Percentiles rank a stretch among this genome's conserved stretches.
Conservation (phyloP, 2,797 vertebrate genomes). For the Tamandua tetradactyla region DNA sequence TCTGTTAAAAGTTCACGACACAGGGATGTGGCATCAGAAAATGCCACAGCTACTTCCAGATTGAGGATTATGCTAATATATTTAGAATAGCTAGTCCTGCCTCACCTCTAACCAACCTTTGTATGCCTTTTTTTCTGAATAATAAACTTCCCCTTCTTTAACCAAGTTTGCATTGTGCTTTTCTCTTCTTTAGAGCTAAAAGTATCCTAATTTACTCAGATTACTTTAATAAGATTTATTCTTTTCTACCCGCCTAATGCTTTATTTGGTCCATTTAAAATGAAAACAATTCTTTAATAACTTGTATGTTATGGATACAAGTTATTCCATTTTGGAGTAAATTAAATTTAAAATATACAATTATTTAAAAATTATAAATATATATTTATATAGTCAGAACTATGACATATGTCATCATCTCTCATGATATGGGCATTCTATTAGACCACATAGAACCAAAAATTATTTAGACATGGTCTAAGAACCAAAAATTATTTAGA, state of each 20-base stretch:
- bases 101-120: neutral
- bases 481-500: neutral
- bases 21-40: neutral
- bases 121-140: neutral
- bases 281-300: neutral
- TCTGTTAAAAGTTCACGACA: no score
- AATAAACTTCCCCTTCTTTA: neutral
- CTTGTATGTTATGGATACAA: neutral
- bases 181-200: neutral
- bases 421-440: neutral
- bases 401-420: neutral
- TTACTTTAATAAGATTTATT: neutral
- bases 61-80: neutral
- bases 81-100: neutral
- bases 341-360: neutral
- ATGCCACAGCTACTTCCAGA: neutral
- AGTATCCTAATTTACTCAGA: neutral
- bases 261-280: neutral
- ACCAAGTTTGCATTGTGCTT: neutral
- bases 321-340: neutral
- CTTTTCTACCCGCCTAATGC: neutral
- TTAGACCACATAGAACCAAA: neutral
- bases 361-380: neutral
- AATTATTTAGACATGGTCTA: neutral
- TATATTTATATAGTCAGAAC: neutral